These are phyloP conservation scores for Cephus pulcher DNA, from an alignment of 2,888 invertebrate species.

Conservation along the genomic window DNA sequence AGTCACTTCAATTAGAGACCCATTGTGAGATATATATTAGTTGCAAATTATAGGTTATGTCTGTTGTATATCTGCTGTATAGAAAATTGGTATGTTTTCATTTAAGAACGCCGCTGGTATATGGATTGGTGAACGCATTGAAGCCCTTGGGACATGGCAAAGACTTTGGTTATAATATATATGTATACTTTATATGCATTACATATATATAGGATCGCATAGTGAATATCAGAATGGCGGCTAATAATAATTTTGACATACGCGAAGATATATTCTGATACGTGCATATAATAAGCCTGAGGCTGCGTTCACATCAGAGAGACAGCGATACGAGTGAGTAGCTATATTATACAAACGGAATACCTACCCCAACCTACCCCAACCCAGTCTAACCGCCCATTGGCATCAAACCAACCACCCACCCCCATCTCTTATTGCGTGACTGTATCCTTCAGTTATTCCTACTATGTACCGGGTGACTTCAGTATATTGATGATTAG, in stretches of 20 bases:
- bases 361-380: conserved; percentile 46
- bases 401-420: conserved; percentile 53
- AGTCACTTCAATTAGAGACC: not conserved
- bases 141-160: conserved; percentile 5
- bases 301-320: conserved; percentile 53
- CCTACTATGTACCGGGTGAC: conserved; percentile 34
- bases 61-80: not conserved
- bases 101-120: not conserved
- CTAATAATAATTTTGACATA: conserved; percentile 59
- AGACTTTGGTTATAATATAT: not conserved
- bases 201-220: not conserved
- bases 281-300: conserved; percentile 57
- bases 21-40: not conserved
- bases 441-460: conserved; percentile 44
- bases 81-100: not conserved
- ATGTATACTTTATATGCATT: not conserved
- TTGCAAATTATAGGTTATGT: not conserved
- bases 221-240: conserved; percentile 30
- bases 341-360: conserved; percentile 56
- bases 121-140: not conserved
- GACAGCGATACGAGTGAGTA: conserved; percentile 52
- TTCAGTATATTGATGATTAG: not conserved
- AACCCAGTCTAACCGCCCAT: conserved; percentile 44
- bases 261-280: conserved; percentile 50
- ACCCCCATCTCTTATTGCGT: conserved; percentile 41